A percentile compares a stretch with the other conserved stretches of the same genome.
Evolutionary conservation across 2,888 invertebrate species (phyloP).

Genomic region (Leptinotarsa rubiginosa): DNA sequence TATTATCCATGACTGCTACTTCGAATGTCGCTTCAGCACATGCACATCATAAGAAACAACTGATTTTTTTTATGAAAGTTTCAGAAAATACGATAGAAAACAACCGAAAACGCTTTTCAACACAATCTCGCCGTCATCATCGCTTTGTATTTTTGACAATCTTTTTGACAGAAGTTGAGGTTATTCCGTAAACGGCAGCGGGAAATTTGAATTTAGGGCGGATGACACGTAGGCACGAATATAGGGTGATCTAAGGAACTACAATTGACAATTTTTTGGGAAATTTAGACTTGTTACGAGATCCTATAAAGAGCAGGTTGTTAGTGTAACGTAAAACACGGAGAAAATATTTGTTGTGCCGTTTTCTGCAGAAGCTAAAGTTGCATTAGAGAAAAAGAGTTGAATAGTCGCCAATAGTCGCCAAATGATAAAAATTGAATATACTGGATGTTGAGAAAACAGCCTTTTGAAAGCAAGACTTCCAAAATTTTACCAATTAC

Average conservation of each 20-base stretch:
- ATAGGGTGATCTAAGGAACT: conserved; percentile 21
- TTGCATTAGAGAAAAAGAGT: too few species aligned
- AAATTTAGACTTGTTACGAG: too few species aligned
- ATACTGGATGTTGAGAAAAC: too few species aligned
- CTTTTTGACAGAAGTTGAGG: conserved; percentile 43
- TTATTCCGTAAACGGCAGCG: conserved; percentile 35
- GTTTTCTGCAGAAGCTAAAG: too few species aligned
- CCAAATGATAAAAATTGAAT: too few species aligned
- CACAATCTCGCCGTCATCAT: conserved; percentile 39
- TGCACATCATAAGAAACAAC: conserved; percentile 41
- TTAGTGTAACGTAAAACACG: too few species aligned
- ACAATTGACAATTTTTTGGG: background rate
- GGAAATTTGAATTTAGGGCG: conserved; percentile 39
- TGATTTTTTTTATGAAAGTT: conserved; percentile 29
- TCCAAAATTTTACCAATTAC: too few species aligned
- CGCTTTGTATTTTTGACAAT: conserved; percentile 40
- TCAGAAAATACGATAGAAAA: conserved; percentile 31
- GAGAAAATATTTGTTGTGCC: too few species aligned
- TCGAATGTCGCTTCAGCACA: conserved; percentile 29
- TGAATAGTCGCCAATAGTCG: too few species aligned
- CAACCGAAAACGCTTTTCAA: conserved; percentile 37
- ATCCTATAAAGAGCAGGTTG: background rate
- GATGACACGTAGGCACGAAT: conserved; percentile 30
- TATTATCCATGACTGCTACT: conserved; percentile 48
- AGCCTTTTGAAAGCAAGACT: too few species aligned